Percentiles rank a stretch among this genome's conserved stretches.
phyloP scores from a whole-genome alignment of 2,113 vertebrate genomes.

The Blennius ocellaris region DNA sequence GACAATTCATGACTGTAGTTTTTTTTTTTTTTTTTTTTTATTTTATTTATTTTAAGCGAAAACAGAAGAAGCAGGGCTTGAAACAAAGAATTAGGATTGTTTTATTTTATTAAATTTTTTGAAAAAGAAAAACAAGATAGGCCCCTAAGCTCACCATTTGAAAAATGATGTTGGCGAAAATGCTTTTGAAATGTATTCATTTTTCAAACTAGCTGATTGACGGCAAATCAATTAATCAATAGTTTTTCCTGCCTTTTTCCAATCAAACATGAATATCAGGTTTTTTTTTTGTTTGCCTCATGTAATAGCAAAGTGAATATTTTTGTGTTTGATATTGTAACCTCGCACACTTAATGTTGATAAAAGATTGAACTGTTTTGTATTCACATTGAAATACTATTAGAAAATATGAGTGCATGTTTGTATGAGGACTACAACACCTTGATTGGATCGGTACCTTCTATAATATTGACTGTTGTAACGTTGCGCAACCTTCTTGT shows the following conservation, averaged over 20 bases:
- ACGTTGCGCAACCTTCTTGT: too few relatives aligned
- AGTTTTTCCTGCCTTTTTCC: neutral
- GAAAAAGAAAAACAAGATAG: neutral
- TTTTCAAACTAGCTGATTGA: too few relatives aligned
- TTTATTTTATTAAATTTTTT: neutral
- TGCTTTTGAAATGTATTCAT: too few relatives aligned
- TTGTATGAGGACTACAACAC: too few relatives aligned
- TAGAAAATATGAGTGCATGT: too few relatives aligned
- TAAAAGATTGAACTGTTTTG: too few relatives aligned
- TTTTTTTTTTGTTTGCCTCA: constrained; percentile 1
- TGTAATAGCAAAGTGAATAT: neutral
- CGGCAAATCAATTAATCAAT: neutral
- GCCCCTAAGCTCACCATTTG: too few relatives aligned
- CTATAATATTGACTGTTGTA: too few relatives aligned
- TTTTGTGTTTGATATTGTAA: neutral
- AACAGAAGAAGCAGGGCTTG: constrained; percentile 6
- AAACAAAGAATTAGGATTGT: neutral
- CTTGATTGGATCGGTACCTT: too few relatives aligned
- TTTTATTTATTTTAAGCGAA: neutral
- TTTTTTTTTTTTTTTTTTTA: neutral
- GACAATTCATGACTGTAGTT: constrained; percentile 31
- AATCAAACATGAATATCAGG: neutral
- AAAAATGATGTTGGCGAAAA: too few relatives aligned
- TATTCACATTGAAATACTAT: too few relatives aligned
- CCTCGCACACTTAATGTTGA: too few relatives aligned